Conservation (phyloP, 2,888 invertebrate genomes). For the Girardia tigrina region DNA sequence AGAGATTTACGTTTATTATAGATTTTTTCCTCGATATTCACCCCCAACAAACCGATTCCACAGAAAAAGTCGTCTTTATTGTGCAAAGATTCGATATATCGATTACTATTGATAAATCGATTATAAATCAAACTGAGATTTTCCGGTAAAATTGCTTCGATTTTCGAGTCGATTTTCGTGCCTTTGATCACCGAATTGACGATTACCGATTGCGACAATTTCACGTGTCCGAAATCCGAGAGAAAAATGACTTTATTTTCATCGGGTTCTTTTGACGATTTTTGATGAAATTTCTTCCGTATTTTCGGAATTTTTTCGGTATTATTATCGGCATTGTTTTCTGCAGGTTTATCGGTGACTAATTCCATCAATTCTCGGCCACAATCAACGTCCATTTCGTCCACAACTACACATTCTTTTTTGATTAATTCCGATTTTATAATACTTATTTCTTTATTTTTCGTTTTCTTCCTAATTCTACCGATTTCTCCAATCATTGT, state of each 20-base stretch:
- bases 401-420: neutral
- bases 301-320: neutral
- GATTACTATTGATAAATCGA: constrained; percentile 8
- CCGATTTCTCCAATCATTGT: neutral
- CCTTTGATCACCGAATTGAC: neutral
- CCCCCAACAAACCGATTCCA: neutral
- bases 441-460: neutral
- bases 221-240: neutral
- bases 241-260: neutral
- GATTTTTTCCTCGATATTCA: constrained; percentile 15
- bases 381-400: too few species aligned
- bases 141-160: neutral
- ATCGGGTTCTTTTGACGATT: neutral
- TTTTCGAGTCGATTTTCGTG: neutral
- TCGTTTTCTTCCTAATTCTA: neutral
- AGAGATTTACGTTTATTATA: neutral
- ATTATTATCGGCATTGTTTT: neutral
- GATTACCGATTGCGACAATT: neutral
- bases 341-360: neutral
- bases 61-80: neutral
- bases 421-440: neutral
- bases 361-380: neutral
- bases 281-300: neutral
- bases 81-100: neutral
- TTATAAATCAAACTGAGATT: neutral